phyloP scores from a whole-genome alignment of 2,888 invertebrate species.

The Yponomeuta sedellus region DNA sequence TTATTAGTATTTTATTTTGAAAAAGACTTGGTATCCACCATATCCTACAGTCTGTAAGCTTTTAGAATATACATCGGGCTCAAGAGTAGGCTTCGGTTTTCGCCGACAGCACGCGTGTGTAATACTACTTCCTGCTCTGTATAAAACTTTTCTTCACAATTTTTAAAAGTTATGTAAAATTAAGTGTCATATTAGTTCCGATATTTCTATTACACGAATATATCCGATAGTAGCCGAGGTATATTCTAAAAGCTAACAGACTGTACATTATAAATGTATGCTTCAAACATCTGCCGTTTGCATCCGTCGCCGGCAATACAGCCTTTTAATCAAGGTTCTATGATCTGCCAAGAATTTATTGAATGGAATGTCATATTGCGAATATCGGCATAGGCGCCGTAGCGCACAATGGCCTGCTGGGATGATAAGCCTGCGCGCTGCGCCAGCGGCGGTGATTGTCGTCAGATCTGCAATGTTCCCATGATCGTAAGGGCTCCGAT shows the following conservation, averaged over 20 bases:
- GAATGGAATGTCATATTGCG: constrained; percentile 55
- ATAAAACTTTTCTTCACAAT: no score
- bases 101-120: no score
- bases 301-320: constrained; percentile 13
- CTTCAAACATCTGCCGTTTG: background rate
- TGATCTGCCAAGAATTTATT: constrained; percentile 53
- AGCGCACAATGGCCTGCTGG: constrained; percentile 45
- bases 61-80: no score
- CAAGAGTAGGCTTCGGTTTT: no score
- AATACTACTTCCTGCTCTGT: no score
- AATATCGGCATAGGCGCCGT: constrained; percentile 34
- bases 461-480: constrained; percentile 56
- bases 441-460: constrained; percentile 34
- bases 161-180: no score
- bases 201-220: no score
- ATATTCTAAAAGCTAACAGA: no score
- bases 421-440: constrained; percentile 41
- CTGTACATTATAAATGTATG: constrained; percentile 6
- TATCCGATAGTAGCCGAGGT: no score
- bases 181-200: no score
- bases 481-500: constrained; percentile 51
- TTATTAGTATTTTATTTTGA: background rate
- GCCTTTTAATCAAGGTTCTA: constrained; percentile 40
- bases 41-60: no score
- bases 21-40: no score